These are phyloP conservation scores for Radopholus similis DNA, from an alignment of 1,140 invertebrate species.

Conservation along the genomic window DNA sequence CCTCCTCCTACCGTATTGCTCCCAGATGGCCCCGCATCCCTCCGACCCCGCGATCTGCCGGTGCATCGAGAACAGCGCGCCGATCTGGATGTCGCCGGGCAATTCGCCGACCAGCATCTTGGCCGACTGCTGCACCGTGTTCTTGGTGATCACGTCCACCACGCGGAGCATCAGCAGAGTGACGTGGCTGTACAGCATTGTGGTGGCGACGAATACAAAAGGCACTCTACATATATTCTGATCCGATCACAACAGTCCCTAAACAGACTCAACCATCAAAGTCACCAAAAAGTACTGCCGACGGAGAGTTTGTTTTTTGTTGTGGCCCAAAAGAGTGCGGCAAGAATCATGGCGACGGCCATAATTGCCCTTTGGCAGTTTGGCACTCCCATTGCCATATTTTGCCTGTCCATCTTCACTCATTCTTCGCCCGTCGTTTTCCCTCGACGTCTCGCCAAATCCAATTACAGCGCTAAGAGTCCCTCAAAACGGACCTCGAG, in stretches of 20 bases:
- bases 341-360: too few species aligned
- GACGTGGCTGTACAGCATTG: conserved; percentile 35
- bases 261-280: neutral
- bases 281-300: neutral
- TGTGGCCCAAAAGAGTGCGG: too few species aligned
- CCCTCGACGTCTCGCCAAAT: too few species aligned
- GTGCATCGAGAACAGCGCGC: conserved; percentile 73
- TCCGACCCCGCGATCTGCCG: conserved; percentile 66
- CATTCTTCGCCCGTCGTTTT: too few species aligned
- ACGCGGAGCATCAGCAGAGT: conserved; percentile 38
- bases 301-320: too few species aligned
- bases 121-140: conserved; percentile 58
- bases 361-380: too few species aligned
- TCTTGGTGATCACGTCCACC: conserved; percentile 56
- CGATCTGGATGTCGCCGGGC: conserved; percentile 64
- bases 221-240: neutral
- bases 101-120: conserved; percentile 58
- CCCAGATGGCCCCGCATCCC: conserved; percentile 66
- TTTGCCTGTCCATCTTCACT: too few species aligned
- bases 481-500: too few species aligned
- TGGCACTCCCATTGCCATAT: too few species aligned
- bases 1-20: conserved; percentile 67
- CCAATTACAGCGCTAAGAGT: too few species aligned
- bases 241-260: too few species aligned
- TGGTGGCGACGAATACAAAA: neutral